phyloP scores from a whole-genome alignment of 2,797 vertebrate genomes.

The Chanos chanos region DNA sequence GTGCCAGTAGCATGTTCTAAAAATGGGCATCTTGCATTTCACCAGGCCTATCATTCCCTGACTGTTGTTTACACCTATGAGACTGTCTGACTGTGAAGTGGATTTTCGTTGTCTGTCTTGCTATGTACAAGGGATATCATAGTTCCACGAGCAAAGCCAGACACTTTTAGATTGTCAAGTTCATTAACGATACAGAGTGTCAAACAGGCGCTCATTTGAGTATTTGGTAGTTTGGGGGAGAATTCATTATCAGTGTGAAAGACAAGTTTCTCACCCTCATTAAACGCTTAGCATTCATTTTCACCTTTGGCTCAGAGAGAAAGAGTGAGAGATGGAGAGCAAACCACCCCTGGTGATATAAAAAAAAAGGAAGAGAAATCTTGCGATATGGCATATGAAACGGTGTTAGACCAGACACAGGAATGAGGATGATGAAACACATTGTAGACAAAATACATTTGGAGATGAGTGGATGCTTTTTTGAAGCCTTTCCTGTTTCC shows the following conservation, averaged over 20 bases:
- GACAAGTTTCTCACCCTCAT: conserved; percentile 35
- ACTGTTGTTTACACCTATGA: neutral
- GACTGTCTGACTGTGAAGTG: conserved; percentile 2
- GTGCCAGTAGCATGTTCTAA: neutral
- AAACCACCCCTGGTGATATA: neutral
- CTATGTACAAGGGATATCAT: neutral
- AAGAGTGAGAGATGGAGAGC: no score
- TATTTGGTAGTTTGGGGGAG: conserved; percentile 25
- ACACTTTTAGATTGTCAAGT: neutral
- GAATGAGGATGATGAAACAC: no score
- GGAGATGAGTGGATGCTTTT: no score
- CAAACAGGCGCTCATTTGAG: conserved; percentile 23
- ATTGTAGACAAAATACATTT: no score
- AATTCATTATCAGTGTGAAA: conserved; percentile 42
- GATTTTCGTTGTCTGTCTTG: neutral
- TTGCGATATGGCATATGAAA: neutral
- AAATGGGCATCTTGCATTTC: neutral
- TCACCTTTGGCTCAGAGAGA: conserved; percentile 37
- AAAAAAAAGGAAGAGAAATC: conserved; percentile 2
- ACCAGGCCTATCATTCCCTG: neutral
- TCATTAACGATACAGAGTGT: conserved; percentile 28
- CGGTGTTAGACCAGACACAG: neutral
- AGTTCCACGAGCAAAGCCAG: neutral
- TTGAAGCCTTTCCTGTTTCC: no score
- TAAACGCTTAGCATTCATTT: conserved; percentile 40